phyloP scores from a whole-genome alignment of 1,140 invertebrate species.

The Heliconius melpomene region DNA sequence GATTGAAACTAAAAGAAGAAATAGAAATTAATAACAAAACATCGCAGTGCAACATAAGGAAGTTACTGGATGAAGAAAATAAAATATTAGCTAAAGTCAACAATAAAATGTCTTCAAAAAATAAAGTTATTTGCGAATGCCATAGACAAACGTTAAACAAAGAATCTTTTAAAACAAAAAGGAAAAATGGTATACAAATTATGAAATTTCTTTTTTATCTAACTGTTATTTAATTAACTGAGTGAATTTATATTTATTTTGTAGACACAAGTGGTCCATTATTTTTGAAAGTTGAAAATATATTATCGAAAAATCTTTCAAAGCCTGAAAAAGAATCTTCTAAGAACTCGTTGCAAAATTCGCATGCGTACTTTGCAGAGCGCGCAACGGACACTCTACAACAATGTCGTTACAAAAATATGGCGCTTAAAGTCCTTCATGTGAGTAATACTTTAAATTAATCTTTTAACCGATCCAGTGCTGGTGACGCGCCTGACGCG shows the following conservation, averaged over 20 bases:
- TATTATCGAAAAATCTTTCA: constrained; percentile 30
- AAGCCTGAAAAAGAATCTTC: constrained; percentile 33
- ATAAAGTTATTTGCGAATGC: background rate
- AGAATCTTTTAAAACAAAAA: background rate
- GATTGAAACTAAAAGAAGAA: background rate
- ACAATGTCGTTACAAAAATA: constrained; percentile 50
- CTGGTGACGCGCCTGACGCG: too few species aligned
- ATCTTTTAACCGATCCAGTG: too few species aligned
- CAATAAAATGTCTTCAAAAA: background rate
- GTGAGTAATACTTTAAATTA: constrained; percentile 40
- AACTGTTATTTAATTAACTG: too few species aligned
- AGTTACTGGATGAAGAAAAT: constrained; percentile 18
- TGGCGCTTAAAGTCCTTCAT: constrained; percentile 55
- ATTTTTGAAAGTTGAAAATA: background rate
- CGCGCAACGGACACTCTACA: constrained; percentile 47
- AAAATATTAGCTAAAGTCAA: constrained; percentile 15
- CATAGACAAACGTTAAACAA: background rate
- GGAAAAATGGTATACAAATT: background rate
- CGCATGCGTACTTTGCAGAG: constrained; percentile 53
- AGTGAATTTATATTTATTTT: background rate
- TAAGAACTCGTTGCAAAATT: constrained; percentile 40
- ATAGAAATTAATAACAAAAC: constrained; percentile 1
- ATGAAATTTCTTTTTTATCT: background rate
- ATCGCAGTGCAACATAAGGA: background rate
- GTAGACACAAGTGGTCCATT: background rate